phyloP scores from a whole-genome alignment of 2,888 invertebrate genomes.

The Polia nebulosa region DNA sequence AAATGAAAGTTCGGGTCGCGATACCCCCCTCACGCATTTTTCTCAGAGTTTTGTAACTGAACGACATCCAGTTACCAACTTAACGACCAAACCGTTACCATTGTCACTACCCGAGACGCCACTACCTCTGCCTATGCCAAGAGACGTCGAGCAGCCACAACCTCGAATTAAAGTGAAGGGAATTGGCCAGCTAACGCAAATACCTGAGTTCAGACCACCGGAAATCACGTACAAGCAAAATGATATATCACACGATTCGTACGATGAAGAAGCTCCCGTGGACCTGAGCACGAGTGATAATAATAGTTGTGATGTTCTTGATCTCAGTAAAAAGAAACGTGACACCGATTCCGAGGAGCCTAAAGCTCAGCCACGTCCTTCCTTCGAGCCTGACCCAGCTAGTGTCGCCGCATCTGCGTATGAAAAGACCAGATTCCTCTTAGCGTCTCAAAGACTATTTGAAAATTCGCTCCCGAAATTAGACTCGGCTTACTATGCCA shows the following conservation, averaged over 20 bases:
- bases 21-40: slow-evolving; percentile 86
- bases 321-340: slow-evolving; percentile 95
- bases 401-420: slow-evolving; percentile 84
- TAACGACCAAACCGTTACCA: slow-evolving; percentile 79
- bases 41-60: slow-evolving; percentile 86
- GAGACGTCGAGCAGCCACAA: slow-evolving; percentile 82
- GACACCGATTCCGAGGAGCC: slow-evolving; percentile 82
- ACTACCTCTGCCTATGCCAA: slow-evolving; percentile 71
- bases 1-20: slow-evolving; percentile 82
- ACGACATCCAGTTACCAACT: slow-evolving; percentile 85
- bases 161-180: slow-evolving; percentile 92
- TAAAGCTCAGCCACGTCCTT: slow-evolving; percentile 85
- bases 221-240: slow-evolving; percentile 80
- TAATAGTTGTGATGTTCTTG: slow-evolving; percentile 93
- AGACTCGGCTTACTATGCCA: slow-evolving; percentile 92
- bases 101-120: slow-evolving; percentile 75
- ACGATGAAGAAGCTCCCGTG: slow-evolving; percentile 91
- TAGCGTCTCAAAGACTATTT: slow-evolving; percentile 93
- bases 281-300: slow-evolving; percentile 93
- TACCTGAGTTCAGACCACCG: slow-evolving; percentile 86
- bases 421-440: slow-evolving; percentile 91
- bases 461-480: slow-evolving; percentile 92
- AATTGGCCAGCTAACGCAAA: slow-evolving; percentile 92
- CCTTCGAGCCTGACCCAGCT: slow-evolving; percentile 83
- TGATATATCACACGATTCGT: slow-evolving; percentile 80